Evolutionary conservation across 2,113 vertebrate genomes (phyloP).

Genomic region (Pardalotus punctatus): DNA sequence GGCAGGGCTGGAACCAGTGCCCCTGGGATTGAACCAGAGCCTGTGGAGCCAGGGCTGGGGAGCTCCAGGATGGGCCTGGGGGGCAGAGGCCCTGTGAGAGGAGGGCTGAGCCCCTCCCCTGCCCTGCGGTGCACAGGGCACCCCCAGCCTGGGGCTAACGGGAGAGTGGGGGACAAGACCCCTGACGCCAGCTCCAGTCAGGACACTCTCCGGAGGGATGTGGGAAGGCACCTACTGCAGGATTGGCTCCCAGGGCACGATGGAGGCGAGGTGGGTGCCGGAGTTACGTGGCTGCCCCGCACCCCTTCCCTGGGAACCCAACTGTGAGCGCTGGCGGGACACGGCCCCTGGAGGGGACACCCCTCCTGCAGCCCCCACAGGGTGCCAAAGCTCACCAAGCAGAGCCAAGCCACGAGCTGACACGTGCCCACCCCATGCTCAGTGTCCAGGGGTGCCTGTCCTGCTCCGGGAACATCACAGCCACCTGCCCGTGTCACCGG

Average conservation of each 20-base stretch:
- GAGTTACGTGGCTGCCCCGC: background rate
- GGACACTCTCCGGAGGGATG: accelerated
- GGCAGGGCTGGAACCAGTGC: accelerated
- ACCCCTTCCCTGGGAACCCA: background rate
- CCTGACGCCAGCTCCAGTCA: accelerated
- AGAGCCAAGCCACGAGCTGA: background rate
- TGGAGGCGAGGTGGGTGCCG: background rate
- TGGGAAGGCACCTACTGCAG: background rate
- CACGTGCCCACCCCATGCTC: background rate
- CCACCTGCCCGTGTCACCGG: background rate
- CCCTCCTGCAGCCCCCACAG: accelerated
- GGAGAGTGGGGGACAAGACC: background rate
- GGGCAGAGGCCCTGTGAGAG: background rate
- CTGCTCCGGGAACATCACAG: background rate
- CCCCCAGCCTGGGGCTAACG: background rate
- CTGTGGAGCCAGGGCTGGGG: accelerated
- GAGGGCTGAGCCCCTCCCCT: background rate
- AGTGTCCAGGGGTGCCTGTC: background rate
- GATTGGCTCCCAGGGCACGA: background rate
- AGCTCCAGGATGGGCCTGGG: background rate
- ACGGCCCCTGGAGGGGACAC: accelerated
- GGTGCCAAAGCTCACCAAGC: background rate
- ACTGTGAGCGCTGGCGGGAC: background rate
- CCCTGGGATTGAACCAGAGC: background rate
- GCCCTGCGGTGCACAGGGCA: background rate